Percentiles rank a stretch among this genome's conserved stretches.
Evolutionary conservation across 1,140 invertebrate species (phyloP).

Genomic region (Calephelis virginiensis): DNA sequence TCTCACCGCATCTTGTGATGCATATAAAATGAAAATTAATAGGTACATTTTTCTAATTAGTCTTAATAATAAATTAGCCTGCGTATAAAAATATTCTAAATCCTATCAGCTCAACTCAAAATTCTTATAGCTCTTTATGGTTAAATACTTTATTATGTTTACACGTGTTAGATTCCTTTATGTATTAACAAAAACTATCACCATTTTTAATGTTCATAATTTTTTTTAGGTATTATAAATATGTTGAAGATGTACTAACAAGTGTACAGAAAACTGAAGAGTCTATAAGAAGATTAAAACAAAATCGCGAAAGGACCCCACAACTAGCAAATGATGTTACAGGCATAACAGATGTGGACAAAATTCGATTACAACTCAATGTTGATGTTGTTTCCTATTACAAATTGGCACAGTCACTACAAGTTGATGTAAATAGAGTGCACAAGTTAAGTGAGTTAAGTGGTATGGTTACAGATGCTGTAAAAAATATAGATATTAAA

Average conservation of each 20-base stretch:
- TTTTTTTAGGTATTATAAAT: conserved; percentile 86
- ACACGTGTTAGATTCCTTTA: no score
- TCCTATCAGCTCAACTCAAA: no score
- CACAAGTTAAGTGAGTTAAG: conserved; percentile 60
- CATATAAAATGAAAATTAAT: no score
- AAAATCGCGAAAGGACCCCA: conserved; percentile 85
- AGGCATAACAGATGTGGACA: conserved; percentile 90
- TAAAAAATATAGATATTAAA: conserved; percentile 77
- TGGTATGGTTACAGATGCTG: conserved; percentile 65
- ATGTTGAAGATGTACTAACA: conserved; percentile 91
- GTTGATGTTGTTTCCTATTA: conserved; percentile 88
- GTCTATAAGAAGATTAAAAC: conserved; percentile 92
- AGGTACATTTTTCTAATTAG: no score
- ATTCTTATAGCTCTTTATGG: no score
- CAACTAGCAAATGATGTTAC: conserved; percentile 64
- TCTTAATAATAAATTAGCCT: no score
- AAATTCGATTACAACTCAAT: conserved; percentile 93
- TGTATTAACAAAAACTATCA: no score
- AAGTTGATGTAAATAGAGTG: conserved; percentile 59
- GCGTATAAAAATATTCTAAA: no score
- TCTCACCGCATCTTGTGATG: no score
- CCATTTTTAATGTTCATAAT: not conserved
- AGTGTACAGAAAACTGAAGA: conserved; percentile 97
- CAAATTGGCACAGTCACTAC: conserved; percentile 43
- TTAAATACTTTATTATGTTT: no score